Evolutionary conservation across 2,888 invertebrate genomes (phyloP), one percentile per base, ranked within the genome.

Genomic region (Thereva unica): DNA sequence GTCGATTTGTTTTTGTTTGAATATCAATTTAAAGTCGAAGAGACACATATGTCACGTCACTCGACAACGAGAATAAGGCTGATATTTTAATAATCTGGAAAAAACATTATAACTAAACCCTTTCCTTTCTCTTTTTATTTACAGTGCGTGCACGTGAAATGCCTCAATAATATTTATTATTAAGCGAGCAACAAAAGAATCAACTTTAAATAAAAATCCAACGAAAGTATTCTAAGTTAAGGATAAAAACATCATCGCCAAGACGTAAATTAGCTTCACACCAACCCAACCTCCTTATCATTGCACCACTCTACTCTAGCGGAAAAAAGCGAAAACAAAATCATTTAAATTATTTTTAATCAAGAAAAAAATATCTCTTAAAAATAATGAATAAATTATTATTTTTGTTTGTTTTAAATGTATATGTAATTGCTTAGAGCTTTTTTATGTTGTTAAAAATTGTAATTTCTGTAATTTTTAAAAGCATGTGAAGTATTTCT

Each of bases 141-240:
- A 40, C 77, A 85, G 85, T 85, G 83, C 81, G 85, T 74, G 84
- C 84, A 56, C 78, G 81, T 68, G 78, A 78, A 69, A 80, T 81
- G 80, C 80, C 79, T 50, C 77, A 79, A 69, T 78, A 76, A 74
- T 23, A 23, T 47, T 42, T 23, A 63, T 44, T 52, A n/a, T 8
- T 37, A 53, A 40, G 23, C 23, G 23, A 23, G 23, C 23, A 49
- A 61, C 38, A 40, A 50, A 41, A 44, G 8, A 61, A 5, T 38
- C 40, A 64, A 53, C 42, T 53, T 42, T 53, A 64, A 42, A 38
- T 41, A 37, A 53, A 63, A 49, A 63, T 52, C 42, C 12, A 44
- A 23, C 23, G 23, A 63, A 64, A 64, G 64, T 64, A 64, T 53
- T 64, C 64, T 64, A 64, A 53, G 50, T 53, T 63, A 63, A 63